Evolutionary conservation across 35 echinoderm and acorn worm genomes (phyloP), one percentile per base, ranked within the genome.

Genomic region (Nesometra sesokonis): DNA sequence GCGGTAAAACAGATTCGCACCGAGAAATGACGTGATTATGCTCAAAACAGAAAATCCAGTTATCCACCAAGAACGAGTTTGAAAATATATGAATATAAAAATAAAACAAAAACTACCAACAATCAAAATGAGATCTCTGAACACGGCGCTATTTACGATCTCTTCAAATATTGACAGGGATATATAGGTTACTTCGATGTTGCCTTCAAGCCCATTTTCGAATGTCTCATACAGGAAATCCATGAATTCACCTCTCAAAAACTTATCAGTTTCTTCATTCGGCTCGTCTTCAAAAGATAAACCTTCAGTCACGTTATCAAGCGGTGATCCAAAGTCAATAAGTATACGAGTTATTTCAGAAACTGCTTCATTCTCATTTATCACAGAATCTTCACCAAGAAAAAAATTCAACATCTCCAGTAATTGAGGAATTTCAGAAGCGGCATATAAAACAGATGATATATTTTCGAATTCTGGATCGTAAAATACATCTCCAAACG

Each of bases 1-100:
- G 15, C 81, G 33, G 30, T 83, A 83, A 29, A 83, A 27, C 17
- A 83, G 35, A 31, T 83, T 83, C 23, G 81, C 36, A 29, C 34
- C 8, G 23, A 30, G n/a, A 37, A 83, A 83, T 30, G 81, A 83
- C 33, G 81, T 83, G 17, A 83, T 83, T 4, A 83, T 83, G 11
- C 81, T 38, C 0, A 83, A 30, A 39, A 83, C 35, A 4, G 34
- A 35, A 38, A 83, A 39, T 2, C 81, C 36, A 39, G 81, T 83
- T 4, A 83, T 39, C 81, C 81, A 83, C 81, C 34, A 83, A 35
- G 81, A 83, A 83, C 81, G 81, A 39, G 81, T 83, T 29, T 83
- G 81, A 83, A 83, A 38, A 15, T 38, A 83, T n/a, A 83, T 34
- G 30, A 83, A 83, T 15, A 35, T 11, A 38, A 83, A 36, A 37